Conservation (phyloP, 2,888 invertebrate species). For the Chloroclystis v-ata region DNA sequence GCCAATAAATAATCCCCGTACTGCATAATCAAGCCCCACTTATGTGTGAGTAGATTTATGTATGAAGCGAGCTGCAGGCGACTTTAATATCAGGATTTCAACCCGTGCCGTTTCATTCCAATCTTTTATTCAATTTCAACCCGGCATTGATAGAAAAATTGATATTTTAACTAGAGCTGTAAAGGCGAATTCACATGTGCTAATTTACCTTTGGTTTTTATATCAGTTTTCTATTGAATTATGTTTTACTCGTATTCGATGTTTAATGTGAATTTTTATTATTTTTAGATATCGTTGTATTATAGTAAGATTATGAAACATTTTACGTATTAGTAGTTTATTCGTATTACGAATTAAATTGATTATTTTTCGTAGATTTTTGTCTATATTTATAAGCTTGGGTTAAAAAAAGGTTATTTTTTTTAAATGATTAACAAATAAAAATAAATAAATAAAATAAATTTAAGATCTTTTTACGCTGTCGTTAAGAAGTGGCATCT, state of each 20-base stretch:
- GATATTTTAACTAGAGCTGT: slow-evolving; percentile 20
- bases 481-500: slow-evolving; percentile 8
- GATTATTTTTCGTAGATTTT: too few species aligned
- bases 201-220: not conserved
- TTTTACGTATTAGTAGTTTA: too few species aligned
- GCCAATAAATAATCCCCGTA: too few species aligned
- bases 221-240: not conserved
- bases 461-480: not conserved
- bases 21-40: not conserved
- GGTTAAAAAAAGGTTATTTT: too few species aligned
- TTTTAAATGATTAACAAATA: too few species aligned
- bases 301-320: too few species aligned
- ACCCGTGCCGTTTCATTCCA: slow-evolving; percentile 19
- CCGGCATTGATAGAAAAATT: slow-evolving; percentile 22
- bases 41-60: not conserved
- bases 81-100: slow-evolving; percentile 21
- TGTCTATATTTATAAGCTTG: too few species aligned
- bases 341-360: too few species aligned
- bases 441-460: too few species aligned
- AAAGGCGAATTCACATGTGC: slow-evolving; percentile 20
- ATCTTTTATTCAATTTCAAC: slow-evolving; percentile 26
- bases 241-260: too few species aligned
- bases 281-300: too few species aligned
- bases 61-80: not conserved
- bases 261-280: too few species aligned